Evolutionary conservation across 1,140 invertebrate species (phyloP).

Genomic region (Drosophila seguyi): DNA sequence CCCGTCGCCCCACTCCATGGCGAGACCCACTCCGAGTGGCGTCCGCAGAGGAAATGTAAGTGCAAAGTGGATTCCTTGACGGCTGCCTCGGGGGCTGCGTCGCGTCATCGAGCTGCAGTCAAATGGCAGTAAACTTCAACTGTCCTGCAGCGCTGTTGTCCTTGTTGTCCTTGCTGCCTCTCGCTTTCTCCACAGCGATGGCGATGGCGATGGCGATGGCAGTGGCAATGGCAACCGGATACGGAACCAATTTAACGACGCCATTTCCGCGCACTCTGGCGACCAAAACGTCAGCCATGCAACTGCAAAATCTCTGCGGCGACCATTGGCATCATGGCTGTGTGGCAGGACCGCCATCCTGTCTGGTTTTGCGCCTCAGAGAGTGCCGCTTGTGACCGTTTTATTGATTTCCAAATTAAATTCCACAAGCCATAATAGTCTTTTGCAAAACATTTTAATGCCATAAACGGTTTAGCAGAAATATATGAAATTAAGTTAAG

Average conservation of each 20-base stretch:
- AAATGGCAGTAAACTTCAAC: constrained; percentile 37
- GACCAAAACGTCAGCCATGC: constrained; percentile 30
- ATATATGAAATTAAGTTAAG: not conserved
- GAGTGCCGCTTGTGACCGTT: not conserved
- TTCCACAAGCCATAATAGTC: constrained; percentile 6
- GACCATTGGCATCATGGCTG: constrained; percentile 44
- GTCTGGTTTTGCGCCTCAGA: too few species aligned
- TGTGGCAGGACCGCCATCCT: constrained; percentile 29
- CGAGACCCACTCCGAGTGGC: not conserved
- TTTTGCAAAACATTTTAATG: constrained; percentile 10
- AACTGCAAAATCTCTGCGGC: constrained; percentile 60
- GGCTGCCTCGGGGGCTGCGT: constrained; percentile 29
- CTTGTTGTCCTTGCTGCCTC: constrained; percentile 1
- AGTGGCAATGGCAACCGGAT: constrained; percentile 41
- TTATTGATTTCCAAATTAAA: constrained; percentile 34
- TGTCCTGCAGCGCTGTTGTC: constrained; percentile 7
- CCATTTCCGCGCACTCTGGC: constrained; percentile 46
- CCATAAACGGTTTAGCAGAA: constrained; percentile 18
- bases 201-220: not conserved
- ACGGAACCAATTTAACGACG: constrained; percentile 64
- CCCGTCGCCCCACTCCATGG: not conserved
- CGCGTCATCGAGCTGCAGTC: constrained; percentile 43
- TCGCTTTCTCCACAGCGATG: not conserved
- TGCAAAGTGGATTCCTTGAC: constrained; percentile 35
- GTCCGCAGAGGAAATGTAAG: constrained; percentile 32